Evolutionary conservation across 2,888 invertebrate species (phyloP), one percentile per base, ranked within the genome.

Genomic region (Euzetes globulus): DNA sequence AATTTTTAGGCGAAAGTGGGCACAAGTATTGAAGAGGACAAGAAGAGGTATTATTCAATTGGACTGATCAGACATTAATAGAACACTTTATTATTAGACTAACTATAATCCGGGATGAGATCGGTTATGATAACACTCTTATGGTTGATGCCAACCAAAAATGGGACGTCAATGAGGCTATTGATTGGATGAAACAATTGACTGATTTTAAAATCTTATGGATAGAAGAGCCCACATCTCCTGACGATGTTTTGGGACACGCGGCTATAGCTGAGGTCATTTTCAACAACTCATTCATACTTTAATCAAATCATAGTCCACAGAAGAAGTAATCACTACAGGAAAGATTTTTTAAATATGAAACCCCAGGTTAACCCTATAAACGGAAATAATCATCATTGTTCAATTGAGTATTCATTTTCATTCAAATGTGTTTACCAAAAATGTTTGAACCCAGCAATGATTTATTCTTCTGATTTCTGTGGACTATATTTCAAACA

Each of bases 171-270:
- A 84, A 88, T 74, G 88, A 92, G 82, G 90, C 94, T 0, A 91
- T 94, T 75, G 88, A 88, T 15, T 94, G 93, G 92, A 90, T 92
- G 89, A 88, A 88, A 81, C 83, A 88, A 72, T 82, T 94, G 75
- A 87, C 89, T 0, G 86, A 88, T 55, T 88, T 89, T 80, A 89
- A 90, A 79, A 88, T 90, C 2, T 82, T 88, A 73, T 95, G 94
- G 94, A 93, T 95, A 75, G 94, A 95, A 82, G 94, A 95, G 81
- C 94, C 94, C 0, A 95, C 94, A 0, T 91, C 50, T 63, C 93
- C 94, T 0, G 94, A 95, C 81, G 95, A 95, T 81, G 85, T 93
- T 3, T 83, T 92, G n/a, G 94, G 93, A 0, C 94, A 94, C 82
- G 89, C 89, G 0, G 84, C 86, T 71, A 92, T 94, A 78, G 87